Conservation (phyloP, 2,888 invertebrate genomes). For the Lepidochrysops patricia region DNA sequence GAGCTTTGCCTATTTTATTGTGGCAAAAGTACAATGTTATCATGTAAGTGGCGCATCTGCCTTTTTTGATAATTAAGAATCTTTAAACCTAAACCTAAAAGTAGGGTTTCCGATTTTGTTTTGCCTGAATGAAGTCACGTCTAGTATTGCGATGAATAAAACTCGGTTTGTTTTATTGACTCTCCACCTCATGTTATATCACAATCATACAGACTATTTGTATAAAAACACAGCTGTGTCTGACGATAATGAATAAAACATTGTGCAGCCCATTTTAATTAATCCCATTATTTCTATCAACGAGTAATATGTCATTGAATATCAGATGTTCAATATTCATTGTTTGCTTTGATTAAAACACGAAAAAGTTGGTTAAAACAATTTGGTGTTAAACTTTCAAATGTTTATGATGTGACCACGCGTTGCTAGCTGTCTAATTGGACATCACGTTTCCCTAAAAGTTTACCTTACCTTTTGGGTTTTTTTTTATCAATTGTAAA, state of each 20-base stretch:
- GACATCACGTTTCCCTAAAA: constrained; percentile 14
- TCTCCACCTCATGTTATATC: no score
- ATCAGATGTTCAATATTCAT: not conserved
- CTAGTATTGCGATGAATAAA: not conserved
- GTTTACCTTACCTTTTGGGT: constrained; percentile 36
- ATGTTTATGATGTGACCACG: not conserved
- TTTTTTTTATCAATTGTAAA: constrained; percentile 30
- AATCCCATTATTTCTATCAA: not conserved
- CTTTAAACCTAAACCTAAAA: no score
- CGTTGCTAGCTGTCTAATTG: constrained; percentile 7
- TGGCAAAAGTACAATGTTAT: no score
- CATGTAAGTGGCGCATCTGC: no score
- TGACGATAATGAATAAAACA: not conserved
- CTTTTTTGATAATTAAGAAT: no score
- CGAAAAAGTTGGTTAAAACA: not conserved
- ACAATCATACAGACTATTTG: not conserved
- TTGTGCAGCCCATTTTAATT: not conserved
- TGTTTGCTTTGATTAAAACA: not conserved
- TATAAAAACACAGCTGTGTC: not conserved
- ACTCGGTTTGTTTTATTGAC: not conserved
- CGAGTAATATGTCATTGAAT: not conserved
- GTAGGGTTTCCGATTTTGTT: no score
- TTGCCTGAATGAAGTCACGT: no score
- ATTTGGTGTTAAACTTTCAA: not conserved
- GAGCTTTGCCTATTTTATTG: no score